Conservation (phyloP, 2,113 vertebrate species). For the Coregonus clupeaformis region DNA sequence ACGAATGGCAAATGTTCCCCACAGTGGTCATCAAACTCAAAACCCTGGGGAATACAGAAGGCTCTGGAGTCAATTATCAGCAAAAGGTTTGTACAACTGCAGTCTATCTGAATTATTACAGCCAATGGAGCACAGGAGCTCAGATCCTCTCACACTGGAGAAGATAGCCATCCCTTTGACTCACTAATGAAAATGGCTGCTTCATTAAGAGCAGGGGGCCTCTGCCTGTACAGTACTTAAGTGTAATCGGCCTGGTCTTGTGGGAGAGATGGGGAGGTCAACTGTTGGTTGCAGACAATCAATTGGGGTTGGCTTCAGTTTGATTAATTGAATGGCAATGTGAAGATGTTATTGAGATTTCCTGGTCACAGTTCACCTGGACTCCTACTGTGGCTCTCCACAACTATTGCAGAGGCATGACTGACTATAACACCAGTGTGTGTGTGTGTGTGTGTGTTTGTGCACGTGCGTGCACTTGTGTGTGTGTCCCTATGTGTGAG, state of each 20-base stretch:
- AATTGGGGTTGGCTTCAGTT: constrained; percentile 1
- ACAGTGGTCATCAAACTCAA: neutral
- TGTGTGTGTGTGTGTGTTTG: neutral
- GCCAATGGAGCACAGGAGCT: neutral
- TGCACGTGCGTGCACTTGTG: neutral
- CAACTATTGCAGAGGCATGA: neutral
- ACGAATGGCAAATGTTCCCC: neutral
- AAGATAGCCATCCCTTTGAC: neutral
- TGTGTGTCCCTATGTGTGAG: neutral
- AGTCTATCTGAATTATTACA: neutral
- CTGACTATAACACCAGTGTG: no score
- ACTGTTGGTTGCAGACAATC: neutral
- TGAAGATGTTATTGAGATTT: constrained; percentile 14
- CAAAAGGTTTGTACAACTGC: neutral
- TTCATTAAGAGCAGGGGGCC: neutral
- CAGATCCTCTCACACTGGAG: neutral
- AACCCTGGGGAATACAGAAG: neutral
- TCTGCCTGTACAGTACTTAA: no score
- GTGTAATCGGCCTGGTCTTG: neutral
- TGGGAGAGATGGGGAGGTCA: neutral
- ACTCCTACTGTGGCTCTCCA: neutral
- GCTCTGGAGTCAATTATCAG: neutral
- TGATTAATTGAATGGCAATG: constrained; percentile 11
- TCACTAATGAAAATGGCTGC: neutral
- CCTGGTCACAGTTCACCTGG: neutral